Base-by-base conservation (phyloP, 2,888 invertebrate species). In the Caradrina clavipalpis region DNA sequence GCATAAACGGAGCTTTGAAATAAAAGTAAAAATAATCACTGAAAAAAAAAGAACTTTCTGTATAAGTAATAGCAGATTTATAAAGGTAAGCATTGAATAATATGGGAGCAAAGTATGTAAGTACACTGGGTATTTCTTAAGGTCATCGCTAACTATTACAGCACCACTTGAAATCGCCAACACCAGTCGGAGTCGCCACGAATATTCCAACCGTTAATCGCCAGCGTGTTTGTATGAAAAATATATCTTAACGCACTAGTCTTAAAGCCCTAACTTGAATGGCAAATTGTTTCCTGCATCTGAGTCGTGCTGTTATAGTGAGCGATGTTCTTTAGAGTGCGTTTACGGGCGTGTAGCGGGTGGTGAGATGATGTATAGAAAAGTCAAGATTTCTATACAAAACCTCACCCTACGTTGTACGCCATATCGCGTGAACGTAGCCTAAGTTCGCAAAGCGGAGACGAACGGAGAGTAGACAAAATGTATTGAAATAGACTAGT, bases 1-100 rank as follows among this genome's bases (percentile, higher is more conserved):
- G 10, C 6, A 31, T n/a, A 35, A 69, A 45, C 10, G 1, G n/a
- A 13, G 49, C 69, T 15, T 31, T 50, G 17, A 49, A 65, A 19
- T 26, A 21, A 35, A 35, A 66, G n/a, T 1, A 47, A 1, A 53
- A 67, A 31, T 10, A 69, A 17, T 47, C 15, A 13, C 42, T 45
- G 49, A n/a, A 66, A 51, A 13, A n/a, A 35, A 17, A 31, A 13
- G 1, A 4, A 15, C 0, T 50, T 26, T 49, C 8, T 47, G 21
- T 13, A 54, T 3, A 35, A 61, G 4, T 35, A 57, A 11, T 19
- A 45, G 42, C 0, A 45, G 26, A 62, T 31, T 19, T 56, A 58
- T 45, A 2, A 45, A n/a, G 17, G 11, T 60, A 35, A 15, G 42
- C 42, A 42, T 35, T 8, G 42, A 4, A 13, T 15, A 42, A 15